These are phyloP conservation scores for Trichogramma dendrolimi DNA, from an alignment of 2,888 invertebrate genomes.

Conservation along the genomic window DNA sequence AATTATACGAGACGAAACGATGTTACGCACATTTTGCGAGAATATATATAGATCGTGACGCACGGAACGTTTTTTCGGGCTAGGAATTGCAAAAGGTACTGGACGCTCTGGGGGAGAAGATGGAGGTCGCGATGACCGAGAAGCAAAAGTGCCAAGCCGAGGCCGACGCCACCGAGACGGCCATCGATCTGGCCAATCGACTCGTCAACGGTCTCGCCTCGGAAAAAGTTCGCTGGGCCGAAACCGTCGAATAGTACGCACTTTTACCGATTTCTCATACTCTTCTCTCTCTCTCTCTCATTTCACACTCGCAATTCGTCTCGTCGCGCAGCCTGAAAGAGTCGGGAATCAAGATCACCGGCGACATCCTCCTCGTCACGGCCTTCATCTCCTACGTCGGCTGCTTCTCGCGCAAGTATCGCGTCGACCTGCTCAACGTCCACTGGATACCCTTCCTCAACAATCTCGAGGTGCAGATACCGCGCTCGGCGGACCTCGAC, in stretches of 20 bases:
- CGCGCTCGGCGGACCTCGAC: constrained; percentile 74
- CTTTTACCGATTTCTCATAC: not conserved
- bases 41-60: not conserved
- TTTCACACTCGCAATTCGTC: not conserved
- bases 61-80: not conserved
- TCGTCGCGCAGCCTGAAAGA: constrained; percentile 58
- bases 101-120: constrained; percentile 71
- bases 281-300: no score
- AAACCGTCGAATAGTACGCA: constrained; percentile 58
- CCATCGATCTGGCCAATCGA: constrained; percentile 87
- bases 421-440: constrained; percentile 71
- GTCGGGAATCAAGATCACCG: constrained; percentile 76
- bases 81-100: constrained; percentile 75
- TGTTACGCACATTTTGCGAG: not conserved
- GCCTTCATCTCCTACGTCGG: constrained; percentile 95
- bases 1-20: no score
- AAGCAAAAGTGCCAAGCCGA: constrained; percentile 90
- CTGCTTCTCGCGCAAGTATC: constrained; percentile 82
- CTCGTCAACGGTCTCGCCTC: constrained; percentile 89
- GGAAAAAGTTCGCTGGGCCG: constrained; percentile 81
- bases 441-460: constrained; percentile 79
- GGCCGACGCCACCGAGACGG: constrained; percentile 83
- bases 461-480: constrained; percentile 69
- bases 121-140: constrained; percentile 78
- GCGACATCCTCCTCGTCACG: constrained; percentile 82